Percentiles rank a stretch among this genome's conserved stretches.
Evolutionary conservation across 1,140 invertebrate genomes (phyloP).

Genomic region (Charaxes varanes): DNA sequence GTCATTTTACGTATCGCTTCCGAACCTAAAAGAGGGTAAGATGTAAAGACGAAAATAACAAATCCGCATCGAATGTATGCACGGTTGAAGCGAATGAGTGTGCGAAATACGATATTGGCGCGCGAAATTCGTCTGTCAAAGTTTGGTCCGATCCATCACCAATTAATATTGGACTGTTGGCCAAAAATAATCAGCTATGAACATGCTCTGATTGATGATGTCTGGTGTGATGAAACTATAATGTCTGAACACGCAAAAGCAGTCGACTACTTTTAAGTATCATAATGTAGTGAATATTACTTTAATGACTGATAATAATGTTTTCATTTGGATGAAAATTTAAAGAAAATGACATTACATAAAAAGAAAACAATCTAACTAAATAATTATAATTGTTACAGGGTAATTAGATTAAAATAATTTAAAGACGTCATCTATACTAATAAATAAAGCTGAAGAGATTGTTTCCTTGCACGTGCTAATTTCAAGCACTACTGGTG

Average conservation of each 20-base stretch:
- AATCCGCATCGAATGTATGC: conserved; percentile 64
- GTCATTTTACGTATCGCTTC: conserved; percentile 70
- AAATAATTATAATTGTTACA: too few relatives aligned
- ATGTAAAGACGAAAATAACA: conserved; percentile 65
- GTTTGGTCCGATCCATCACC: conserved; percentile 58
- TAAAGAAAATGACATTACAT: too few relatives aligned
- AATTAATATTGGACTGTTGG: conserved; percentile 64
- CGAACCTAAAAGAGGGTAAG: conserved; percentile 61
- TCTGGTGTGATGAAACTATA: conserved; percentile 41
- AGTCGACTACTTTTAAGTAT: too few relatives aligned
- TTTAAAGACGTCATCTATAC: too few relatives aligned
- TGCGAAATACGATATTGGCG: conserved; percentile 49
- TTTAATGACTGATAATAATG: neutral
- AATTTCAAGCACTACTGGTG: too few relatives aligned
- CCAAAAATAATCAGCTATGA: conserved; percentile 61
- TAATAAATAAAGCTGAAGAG: too few relatives aligned
- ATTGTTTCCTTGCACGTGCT: too few relatives aligned
- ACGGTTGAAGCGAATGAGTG: conserved; percentile 44
- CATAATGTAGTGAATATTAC: neutral
- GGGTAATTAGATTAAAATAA: too few relatives aligned
- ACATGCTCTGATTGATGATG: conserved; percentile 59
- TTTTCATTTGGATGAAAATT: too few relatives aligned
- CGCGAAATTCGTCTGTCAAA: conserved; percentile 43
- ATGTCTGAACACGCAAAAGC: neutral
- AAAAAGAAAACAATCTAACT: too few relatives aligned